These are phyloP conservation scores for Rhopalosiphum nymphaeae DNA, from an alignment of 2,888 invertebrate genomes.

Conservation along the genomic window DNA sequence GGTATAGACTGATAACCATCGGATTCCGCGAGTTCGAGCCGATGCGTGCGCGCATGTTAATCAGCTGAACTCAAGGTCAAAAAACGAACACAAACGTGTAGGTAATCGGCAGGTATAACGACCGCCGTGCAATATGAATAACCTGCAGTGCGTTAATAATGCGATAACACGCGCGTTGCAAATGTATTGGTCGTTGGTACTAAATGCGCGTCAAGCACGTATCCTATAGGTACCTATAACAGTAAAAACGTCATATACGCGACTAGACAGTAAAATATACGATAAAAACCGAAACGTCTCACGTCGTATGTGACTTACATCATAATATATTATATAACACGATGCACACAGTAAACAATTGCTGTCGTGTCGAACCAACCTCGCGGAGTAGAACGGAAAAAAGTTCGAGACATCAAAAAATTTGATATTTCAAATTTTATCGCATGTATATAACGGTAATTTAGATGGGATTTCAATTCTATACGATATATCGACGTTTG, in stretches of 20 bases:
- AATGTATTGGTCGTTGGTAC: neutral
- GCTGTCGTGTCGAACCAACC: neutral
- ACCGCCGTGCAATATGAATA: neutral
- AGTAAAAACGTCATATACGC: slow-evolving; percentile 5
- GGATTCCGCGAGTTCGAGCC: neutral
- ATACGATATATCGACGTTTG: neutral
- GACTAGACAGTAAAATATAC: neutral
- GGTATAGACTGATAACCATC: slow-evolving; percentile 27
- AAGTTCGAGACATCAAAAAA: neutral
- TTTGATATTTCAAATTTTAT: neutral
- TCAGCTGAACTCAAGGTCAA: slow-evolving; percentile 59
- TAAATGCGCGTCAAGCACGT: neutral
- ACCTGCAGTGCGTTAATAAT: neutral
- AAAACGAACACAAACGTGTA: neutral
- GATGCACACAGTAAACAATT: neutral
- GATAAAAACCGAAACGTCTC: neutral
- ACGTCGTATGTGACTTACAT: neutral
- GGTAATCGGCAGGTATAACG: neutral
- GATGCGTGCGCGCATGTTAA: slow-evolving; percentile 17
- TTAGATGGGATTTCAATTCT: neutral
- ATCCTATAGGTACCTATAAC: neutral
- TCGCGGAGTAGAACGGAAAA: neutral
- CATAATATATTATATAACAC: neutral
- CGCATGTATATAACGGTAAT: no score
- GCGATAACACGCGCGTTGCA: neutral